phyloP scores from a whole-genome alignment of 1,140 invertebrate genomes.

The Neodiprion virginianus region DNA sequence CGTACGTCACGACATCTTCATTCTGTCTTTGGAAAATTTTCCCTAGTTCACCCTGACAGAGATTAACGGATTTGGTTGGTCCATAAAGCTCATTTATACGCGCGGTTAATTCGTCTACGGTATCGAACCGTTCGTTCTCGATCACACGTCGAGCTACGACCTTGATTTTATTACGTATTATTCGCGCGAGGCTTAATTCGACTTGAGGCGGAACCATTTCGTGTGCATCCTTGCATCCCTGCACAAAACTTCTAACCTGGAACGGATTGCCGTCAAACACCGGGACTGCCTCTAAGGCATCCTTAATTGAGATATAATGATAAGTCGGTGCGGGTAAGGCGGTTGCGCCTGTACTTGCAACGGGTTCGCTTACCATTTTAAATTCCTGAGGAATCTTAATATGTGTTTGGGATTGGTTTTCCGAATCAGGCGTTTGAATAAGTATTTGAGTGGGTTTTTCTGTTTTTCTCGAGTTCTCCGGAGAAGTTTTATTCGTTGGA shows the following conservation, averaged over 20 bases:
- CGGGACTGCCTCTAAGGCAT: constrained; percentile 21
- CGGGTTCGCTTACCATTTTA: no score
- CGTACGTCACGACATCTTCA: constrained; percentile 18
- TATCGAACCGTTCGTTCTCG: constrained; percentile 8
- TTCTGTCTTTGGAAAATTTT: constrained; percentile 15
- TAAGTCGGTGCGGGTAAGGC: no score
- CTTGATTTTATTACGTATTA: constrained; percentile 19
- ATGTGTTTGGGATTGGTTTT: no score
- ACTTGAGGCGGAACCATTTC: constrained; percentile 12
- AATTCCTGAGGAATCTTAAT: no score
- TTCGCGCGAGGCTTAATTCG: constrained; percentile 19
- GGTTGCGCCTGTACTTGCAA: no score
- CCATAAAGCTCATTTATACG: constrained; percentile 16
- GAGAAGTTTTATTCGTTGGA: no score
- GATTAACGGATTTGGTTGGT: constrained; percentile 14
- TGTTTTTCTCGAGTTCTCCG: no score
- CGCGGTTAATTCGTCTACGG: constrained; percentile 12
- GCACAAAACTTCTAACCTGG: constrained; percentile 19
- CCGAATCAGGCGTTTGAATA: no score
- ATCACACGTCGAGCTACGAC: constrained; percentile 21
- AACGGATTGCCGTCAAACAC: constrained; percentile 22
- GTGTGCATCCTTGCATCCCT: constrained; percentile 23
- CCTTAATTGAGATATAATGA: constrained; percentile 10
- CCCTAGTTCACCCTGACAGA: constrained; percentile 24
- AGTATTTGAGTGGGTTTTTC: no score